Evolutionary conservation across 2,888 invertebrate genomes (phyloP).

Genomic region (Peribatodes rhomboidaria): DNA sequence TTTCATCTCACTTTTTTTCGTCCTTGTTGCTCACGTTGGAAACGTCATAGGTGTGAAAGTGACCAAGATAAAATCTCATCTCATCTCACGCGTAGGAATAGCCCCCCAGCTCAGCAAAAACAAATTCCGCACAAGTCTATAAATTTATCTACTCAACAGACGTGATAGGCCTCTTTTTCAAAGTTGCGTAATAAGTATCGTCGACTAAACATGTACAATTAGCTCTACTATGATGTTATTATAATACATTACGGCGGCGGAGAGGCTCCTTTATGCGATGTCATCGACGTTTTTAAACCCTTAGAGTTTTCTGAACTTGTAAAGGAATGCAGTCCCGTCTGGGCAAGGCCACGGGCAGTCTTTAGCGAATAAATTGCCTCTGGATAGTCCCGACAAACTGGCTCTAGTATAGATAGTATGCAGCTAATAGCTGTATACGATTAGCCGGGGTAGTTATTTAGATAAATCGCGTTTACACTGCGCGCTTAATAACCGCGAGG

Average conservation of each 20-base stretch:
- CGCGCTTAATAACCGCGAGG: constrained; percentile 37
- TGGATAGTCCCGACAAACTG: constrained; percentile 67
- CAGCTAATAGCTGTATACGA: constrained; percentile 74
- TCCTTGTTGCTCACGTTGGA: no score
- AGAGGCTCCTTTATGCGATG: constrained; percentile 41
- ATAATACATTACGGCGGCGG: constrained; percentile 29
- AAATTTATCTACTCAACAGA: no score
- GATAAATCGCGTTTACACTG: constrained; percentile 58
- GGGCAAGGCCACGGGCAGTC: constrained; percentile 72
- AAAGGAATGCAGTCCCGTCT: constrained; percentile 73
- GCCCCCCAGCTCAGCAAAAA: no score
- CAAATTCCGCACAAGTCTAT: no score
- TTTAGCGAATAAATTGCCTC: constrained; percentile 80
- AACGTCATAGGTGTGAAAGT: no score
- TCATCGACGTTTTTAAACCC: constrained; percentile 67
- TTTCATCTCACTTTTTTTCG: no score
- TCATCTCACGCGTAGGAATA: no score
- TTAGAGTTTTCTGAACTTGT: constrained; percentile 72
- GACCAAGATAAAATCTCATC: no score
- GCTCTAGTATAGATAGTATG: constrained; percentile 65
- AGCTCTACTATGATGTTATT: constrained; percentile 28
- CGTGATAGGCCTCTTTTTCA: neutral
- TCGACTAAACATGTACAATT: constrained; percentile 5
- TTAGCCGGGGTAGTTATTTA: constrained; percentile 71
- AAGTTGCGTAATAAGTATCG: neutral